Evolutionary conservation across 1,140 invertebrate genomes (phyloP).

Genomic region (Triops cancriformis): DNA sequence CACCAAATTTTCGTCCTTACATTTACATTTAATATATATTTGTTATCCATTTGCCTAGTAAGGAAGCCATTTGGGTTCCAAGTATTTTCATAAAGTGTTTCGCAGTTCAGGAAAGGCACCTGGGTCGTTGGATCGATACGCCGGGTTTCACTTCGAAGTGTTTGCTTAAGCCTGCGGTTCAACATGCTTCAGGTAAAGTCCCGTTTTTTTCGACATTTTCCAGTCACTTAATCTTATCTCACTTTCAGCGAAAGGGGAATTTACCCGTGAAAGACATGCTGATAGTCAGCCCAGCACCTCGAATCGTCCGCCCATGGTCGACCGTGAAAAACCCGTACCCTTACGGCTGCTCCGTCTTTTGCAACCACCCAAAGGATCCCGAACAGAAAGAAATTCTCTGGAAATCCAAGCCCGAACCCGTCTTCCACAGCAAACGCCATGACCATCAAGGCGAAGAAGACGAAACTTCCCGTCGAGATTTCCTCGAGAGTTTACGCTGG

Average conservation of each 20-base stretch:
- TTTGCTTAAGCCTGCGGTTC: background rate
- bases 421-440: background rate
- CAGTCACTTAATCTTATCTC: background rate
- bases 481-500: background rate
- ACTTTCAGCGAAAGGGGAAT: background rate
- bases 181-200: background rate
- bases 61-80: too few species aligned
- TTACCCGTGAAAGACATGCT: background rate
- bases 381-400: slow-evolving; percentile 52
- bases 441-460: background rate
- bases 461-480: background rate
- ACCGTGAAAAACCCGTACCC: slow-evolving; percentile 69
- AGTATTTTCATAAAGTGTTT: too few species aligned
- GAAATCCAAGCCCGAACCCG: background rate
- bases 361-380: slow-evolving; percentile 67
- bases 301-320: slow-evolving; percentile 60
- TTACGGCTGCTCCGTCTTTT: slow-evolving; percentile 64
- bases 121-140: background rate
- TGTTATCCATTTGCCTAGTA: too few species aligned
- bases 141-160: background rate
- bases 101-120: too few species aligned
- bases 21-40: too few species aligned
- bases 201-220: too few species aligned
- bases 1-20: too few species aligned
- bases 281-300: slow-evolving; percentile 47